Percentiles rank a stretch among this genome's conserved stretches.
These are phyloP conservation scores for Timandra comae DNA, from an alignment of 2,888 invertebrate genomes.

Conservation along the genomic window DNA sequence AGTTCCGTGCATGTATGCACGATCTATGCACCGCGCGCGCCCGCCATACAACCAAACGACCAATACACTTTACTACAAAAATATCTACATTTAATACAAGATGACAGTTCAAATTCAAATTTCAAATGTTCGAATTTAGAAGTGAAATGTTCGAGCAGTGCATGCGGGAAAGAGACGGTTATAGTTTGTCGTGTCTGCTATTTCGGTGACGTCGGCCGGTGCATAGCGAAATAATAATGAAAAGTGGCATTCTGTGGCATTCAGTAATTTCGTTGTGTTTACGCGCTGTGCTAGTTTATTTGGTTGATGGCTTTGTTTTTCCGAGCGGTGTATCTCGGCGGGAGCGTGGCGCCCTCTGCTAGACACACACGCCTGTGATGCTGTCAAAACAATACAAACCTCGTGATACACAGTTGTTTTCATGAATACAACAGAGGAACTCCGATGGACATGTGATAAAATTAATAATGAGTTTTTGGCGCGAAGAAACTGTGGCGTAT, in stretches of 20 bases:
- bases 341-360: conserved; percentile 33
- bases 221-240: conserved; percentile 75
- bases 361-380: conserved; percentile 46
- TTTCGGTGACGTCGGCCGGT: conserved; percentile 68
- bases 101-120: conserved; percentile 47
- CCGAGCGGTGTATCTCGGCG: conserved; percentile 3
- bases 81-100: too few species aligned
- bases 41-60: conserved; percentile 24
- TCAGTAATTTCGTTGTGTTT: conserved; percentile 75
- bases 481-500: conserved; percentile 45
- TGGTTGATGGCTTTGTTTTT: conserved; percentile 48
- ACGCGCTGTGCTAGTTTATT: conserved; percentile 73
- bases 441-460: conserved; percentile 30
- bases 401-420: conserved; percentile 31
- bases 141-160: conserved; percentile 41
- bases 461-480: conserved; percentile 41
- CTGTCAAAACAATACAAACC: conserved; percentile 63
- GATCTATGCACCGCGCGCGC: conserved; percentile 29
- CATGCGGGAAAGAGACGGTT: conserved; percentile 58
- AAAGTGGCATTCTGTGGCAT: conserved; percentile 63
- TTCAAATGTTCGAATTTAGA: conserved; percentile 54
- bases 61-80: conserved; percentile 28
- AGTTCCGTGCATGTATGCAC: conserved; percentile 60
- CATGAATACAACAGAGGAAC: conserved; percentile 18
- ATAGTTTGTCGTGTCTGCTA: conserved; percentile 49